A percentile compares a stretch with the other conserved stretches of the same genome.
These are phyloP conservation scores for Corynorhinus townsendii DNA, from an alignment of 2,113 vertebrate species.

Conservation along the genomic window DNA sequence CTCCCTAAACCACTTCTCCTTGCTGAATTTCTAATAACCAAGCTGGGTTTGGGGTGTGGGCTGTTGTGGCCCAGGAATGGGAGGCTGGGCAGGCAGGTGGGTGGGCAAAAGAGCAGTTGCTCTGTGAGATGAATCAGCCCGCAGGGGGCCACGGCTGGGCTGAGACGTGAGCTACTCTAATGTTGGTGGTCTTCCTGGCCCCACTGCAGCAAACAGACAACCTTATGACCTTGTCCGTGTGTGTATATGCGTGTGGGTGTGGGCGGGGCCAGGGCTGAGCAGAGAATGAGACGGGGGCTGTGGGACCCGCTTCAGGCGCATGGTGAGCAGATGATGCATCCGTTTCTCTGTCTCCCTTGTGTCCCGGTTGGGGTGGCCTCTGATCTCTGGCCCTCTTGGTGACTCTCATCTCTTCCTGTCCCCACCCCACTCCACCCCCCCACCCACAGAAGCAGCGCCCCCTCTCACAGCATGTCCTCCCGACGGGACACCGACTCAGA, in stretches of 20 bases:
- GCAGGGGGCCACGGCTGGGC: background rate
- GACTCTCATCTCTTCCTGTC: conserved; percentile 56
- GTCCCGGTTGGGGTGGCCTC: background rate
- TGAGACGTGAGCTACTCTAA: background rate
- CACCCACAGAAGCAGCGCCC: conserved; percentile 85
- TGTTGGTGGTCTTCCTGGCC: conserved; percentile 72
- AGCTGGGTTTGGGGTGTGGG: conserved; percentile 68
- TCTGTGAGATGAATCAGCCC: conserved; percentile 63
- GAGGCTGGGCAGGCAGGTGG: conserved; percentile 59
- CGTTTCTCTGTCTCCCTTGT: conserved; percentile 71
- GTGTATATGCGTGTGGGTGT: conserved; percentile 62
- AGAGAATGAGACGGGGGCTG: conserved; percentile 68
- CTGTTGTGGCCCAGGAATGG: conserved; percentile 41
- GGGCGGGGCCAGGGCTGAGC: conserved; percentile 69
- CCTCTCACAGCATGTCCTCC: conserved; percentile 95
- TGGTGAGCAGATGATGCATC: conserved; percentile 65
- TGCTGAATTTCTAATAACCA: conserved; percentile 69
- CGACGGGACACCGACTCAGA: conserved; percentile 96
- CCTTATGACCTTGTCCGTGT: conserved; percentile 80
- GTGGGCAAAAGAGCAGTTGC: conserved; percentile 54
- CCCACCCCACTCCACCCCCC: background rate
- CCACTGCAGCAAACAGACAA: conserved; percentile 83
- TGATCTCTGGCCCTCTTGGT: conserved; percentile 48
- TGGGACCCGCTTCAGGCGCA: conserved; percentile 74
- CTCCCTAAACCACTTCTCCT: conserved; percentile 70